These are phyloP conservation scores for Monoplex corrugatus DNA, from an alignment of 2,888 invertebrate genomes.

Conservation along the genomic window DNA sequence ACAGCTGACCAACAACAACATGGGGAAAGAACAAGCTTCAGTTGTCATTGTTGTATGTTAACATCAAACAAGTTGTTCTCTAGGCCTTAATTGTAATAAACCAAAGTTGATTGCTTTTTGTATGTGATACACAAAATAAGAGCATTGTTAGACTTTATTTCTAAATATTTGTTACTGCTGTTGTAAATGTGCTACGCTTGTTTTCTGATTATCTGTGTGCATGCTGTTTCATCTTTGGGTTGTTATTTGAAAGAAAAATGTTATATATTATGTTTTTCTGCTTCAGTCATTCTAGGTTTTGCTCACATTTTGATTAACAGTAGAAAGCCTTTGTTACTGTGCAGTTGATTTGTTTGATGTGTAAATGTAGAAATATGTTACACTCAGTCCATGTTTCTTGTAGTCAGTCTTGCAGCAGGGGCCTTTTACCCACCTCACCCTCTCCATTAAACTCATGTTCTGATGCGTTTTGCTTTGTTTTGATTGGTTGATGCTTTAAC, in stretches of 20 bases:
- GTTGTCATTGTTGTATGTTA: no score
- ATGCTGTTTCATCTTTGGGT: background rate
- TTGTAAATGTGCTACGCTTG: background rate
- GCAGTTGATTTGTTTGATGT: background rate
- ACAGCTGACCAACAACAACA: no score
- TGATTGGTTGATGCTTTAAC: constrained; percentile 24
- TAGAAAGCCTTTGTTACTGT: background rate
- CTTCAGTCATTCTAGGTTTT: background rate
- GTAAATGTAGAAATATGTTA: no score
- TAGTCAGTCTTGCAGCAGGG: background rate
- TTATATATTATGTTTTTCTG: background rate
- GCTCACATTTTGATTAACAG: background rate
- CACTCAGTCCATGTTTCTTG: background rate
- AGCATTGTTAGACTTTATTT: background rate
- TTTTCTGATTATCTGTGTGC: background rate
- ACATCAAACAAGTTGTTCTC: no score
- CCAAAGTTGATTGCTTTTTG: no score
- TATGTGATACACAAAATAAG: background rate
- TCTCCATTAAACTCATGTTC: background rate
- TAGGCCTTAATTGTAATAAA: no score
- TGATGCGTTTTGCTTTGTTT: constrained; percentile 5
- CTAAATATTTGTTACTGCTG: background rate
- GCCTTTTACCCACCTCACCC: no score
- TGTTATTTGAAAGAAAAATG: background rate
- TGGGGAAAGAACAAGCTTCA: no score